These are phyloP conservation scores for Recurvirostra avosetta DNA, from an alignment of 2,113 vertebrate species.

Conservation along the genomic window DNA sequence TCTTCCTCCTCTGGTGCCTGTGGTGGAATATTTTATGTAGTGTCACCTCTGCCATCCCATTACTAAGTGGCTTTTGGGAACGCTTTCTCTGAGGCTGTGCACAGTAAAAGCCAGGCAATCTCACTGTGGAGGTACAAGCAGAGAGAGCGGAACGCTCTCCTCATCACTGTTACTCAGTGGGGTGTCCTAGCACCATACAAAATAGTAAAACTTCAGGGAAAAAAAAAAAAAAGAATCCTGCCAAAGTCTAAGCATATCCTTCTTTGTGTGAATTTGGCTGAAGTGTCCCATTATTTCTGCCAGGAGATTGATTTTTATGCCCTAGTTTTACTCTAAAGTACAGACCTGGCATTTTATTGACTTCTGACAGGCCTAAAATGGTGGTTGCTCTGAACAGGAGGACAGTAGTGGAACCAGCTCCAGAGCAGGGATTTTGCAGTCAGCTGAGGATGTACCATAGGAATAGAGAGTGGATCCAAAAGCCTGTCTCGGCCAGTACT, in stretches of 20 bases:
- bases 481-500: not conserved
- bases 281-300: not conserved
- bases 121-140: not conserved
- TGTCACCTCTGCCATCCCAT: not conserved
- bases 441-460: not conserved
- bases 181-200: not conserved
- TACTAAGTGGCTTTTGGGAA: rapidly evolving
- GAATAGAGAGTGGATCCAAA: not conserved
- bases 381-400: not conserved
- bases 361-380: not conserved
- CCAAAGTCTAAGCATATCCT: not conserved
- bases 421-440: not conserved
- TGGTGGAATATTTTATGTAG: not conserved
- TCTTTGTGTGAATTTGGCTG: not conserved
- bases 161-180: not conserved
- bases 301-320: not conserved
- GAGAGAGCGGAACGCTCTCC: not conserved
- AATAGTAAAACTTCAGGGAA: not conserved
- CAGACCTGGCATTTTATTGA: not conserved
- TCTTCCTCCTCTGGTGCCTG: not conserved
- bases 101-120: not conserved
- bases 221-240: not conserved
- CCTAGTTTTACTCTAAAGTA: not conserved
- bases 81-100: not conserved
- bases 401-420: not conserved